A percentile compares a stretch with the other conserved stretches of the same genome.
These are phyloP conservation scores for Apamea crenata DNA, from an alignment of 2,888 invertebrate species.

Conservation along the genomic window DNA sequence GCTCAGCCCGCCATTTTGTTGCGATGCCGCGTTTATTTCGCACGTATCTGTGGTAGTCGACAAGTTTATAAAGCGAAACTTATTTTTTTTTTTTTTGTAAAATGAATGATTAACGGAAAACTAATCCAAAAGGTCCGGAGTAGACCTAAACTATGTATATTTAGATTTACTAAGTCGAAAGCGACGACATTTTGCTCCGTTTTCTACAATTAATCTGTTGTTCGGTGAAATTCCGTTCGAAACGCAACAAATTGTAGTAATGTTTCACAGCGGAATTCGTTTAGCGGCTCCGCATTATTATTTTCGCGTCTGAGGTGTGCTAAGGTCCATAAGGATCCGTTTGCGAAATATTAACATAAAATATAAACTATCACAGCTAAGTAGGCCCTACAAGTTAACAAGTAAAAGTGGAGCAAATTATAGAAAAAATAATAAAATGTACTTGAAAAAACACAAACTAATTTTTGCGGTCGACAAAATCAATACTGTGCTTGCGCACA, in stretches of 20 bases:
- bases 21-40: too few species aligned
- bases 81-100: too few species aligned
- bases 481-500: not conserved
- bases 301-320: too few species aligned
- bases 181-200: not conserved
- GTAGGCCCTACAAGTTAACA: not conserved
- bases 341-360: not conserved
- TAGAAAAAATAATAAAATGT: not conserved
- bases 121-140: not conserved
- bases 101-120: not conserved
- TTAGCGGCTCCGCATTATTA: not conserved
- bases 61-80: too few species aligned
- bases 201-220: not conserved
- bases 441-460: constrained; percentile 1
- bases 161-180: too few species aligned
- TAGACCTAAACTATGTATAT: too few species aligned
- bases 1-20: too few species aligned
- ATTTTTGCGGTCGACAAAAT: not conserved
- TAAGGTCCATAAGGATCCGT: too few species aligned
- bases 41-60: too few species aligned
- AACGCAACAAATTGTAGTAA: not conserved
- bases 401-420: not conserved
- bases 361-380: not conserved
- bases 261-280: not conserved
- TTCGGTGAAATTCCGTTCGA: not conserved